Percentiles rank a stretch among this genome's conserved stretches.
These are phyloP conservation scores for Heterodera carotae DNA, from an alignment of 1,140 invertebrate genomes.

Conservation along the genomic window DNA sequence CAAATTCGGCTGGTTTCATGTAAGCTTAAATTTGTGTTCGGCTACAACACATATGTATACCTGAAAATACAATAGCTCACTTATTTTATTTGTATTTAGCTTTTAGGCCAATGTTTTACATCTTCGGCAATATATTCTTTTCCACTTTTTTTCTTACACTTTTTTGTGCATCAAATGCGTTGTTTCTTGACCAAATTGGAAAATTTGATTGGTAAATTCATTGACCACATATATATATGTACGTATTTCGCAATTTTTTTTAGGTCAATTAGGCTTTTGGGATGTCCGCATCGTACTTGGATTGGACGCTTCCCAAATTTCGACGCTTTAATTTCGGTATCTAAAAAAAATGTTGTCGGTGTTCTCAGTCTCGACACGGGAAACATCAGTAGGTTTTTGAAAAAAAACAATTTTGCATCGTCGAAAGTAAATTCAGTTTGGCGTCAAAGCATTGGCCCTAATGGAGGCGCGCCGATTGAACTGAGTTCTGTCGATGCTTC, in stretches of 20 bases:
- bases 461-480: constrained; percentile 16
- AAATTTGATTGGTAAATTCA: constrained; percentile 55
- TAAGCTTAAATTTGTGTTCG: too few relatives aligned
- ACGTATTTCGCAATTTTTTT: too few relatives aligned
- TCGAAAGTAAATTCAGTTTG: constrained; percentile 45
- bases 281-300: constrained; percentile 43
- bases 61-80: too few relatives aligned
- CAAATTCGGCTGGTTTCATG: too few relatives aligned
- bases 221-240: constrained; percentile 14
- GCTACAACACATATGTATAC: too few relatives aligned
- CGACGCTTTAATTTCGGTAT: constrained; percentile 43
- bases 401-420: background rate
- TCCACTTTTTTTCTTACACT: background rate
- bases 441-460: constrained; percentile 50
- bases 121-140: background rate
- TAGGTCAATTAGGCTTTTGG: constrained; percentile 43
- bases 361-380: constrained; percentile 45
- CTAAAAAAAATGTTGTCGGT: constrained; percentile 45
- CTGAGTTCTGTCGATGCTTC: constrained; percentile 11
- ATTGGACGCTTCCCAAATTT: constrained; percentile 24
- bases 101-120: too few relatives aligned
- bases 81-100: too few relatives aligned
- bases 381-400: constrained; percentile 40
- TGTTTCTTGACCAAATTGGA: constrained; percentile 54
- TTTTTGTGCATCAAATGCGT: constrained; percentile 4